A percentile compares a stretch with the other conserved stretches of the same genome.
These are phyloP conservation scores for Peromyscus californicus DNA, from an alignment of 2,113 vertebrate genomes.

Conservation along the genomic window DNA sequence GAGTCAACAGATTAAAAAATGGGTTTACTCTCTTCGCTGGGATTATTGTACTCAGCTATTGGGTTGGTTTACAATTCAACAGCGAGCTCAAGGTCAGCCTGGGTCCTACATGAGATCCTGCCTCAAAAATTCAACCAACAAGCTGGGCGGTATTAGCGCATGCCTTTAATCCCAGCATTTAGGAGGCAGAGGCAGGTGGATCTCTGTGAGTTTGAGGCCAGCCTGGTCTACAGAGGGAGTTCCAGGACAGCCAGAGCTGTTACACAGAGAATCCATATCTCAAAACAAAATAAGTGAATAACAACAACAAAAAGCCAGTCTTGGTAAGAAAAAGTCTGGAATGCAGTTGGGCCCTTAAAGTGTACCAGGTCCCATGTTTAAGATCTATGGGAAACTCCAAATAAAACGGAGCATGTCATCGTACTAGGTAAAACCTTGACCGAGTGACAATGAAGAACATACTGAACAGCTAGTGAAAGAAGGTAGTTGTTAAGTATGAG, in stretches of 20 bases:
- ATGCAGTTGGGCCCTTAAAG: not conserved
- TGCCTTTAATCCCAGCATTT: not conserved
- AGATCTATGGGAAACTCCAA: not conserved
- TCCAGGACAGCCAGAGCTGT: not conserved
- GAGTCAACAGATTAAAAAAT: slow-evolving; percentile 18
- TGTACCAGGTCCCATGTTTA: not conserved
- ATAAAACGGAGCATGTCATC: not conserved
- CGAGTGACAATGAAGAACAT: not conserved
- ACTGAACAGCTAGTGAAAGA: not conserved
- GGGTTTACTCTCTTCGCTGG: not conserved
- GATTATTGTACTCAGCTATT: not conserved
- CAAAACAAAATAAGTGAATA: not conserved
- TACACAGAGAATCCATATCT: not conserved
- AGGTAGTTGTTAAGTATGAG: not conserved
- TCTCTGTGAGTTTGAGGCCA: not conserved
- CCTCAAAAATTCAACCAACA: not conserved
- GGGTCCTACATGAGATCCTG: not conserved
- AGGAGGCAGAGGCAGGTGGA: not conserved
- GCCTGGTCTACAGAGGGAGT: not conserved
- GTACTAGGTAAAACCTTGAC: not conserved
- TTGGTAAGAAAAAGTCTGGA: not conserved
- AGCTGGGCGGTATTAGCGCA: not conserved
- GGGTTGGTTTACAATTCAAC: not conserved
- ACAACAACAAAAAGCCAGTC: not conserved
- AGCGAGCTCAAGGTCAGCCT: not conserved